These are phyloP conservation scores for Andricus curvator DNA, from an alignment of 2,888 invertebrate species.

Conservation along the genomic window DNA sequence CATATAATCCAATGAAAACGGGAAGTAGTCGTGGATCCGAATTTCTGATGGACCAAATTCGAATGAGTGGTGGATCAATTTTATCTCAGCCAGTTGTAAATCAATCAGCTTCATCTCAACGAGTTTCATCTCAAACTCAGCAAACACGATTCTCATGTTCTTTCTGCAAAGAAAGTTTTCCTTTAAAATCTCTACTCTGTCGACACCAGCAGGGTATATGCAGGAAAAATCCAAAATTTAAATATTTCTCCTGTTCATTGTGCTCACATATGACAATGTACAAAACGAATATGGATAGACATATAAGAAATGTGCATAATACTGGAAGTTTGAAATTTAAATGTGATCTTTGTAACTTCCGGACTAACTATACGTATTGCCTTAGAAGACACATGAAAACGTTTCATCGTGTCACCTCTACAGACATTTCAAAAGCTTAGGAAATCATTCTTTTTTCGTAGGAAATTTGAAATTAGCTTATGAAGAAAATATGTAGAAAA, in stretches of 20 bases:
- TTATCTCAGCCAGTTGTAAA: not conserved
- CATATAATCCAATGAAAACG: not conserved
- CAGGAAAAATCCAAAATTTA: conserved; percentile 56
- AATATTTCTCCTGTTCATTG: conserved; percentile 76
- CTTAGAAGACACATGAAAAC: conserved; percentile 71
- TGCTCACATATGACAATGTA: conserved; percentile 75
- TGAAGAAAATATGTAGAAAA: not conserved
- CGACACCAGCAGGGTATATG: conserved; percentile 66
- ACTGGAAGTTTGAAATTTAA: conserved; percentile 63
- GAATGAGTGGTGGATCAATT: not conserved
- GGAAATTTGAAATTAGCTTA: not conserved
- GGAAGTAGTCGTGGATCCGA: not conserved
- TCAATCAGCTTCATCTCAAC: not conserved
- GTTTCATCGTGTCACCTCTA: conserved; percentile 59
- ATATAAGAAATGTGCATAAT: conserved; percentile 72
- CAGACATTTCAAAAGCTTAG: not conserved
- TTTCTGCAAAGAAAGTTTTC: conserved; percentile 65
- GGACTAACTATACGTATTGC: conserved; percentile 72
- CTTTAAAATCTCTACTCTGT: conserved; percentile 61
- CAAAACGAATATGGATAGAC: conserved; percentile 76
- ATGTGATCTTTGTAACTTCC: conserved; percentile 69
- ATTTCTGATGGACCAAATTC: not conserved
- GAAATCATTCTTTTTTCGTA: not conserved
- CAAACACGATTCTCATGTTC: conserved; percentile 62
- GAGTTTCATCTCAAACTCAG: not conserved